Evolutionary conservation across 1,140 invertebrate genomes (phyloP), one percentile per base, ranked within the genome.

Genomic region (Anastatus disparis): DNA sequence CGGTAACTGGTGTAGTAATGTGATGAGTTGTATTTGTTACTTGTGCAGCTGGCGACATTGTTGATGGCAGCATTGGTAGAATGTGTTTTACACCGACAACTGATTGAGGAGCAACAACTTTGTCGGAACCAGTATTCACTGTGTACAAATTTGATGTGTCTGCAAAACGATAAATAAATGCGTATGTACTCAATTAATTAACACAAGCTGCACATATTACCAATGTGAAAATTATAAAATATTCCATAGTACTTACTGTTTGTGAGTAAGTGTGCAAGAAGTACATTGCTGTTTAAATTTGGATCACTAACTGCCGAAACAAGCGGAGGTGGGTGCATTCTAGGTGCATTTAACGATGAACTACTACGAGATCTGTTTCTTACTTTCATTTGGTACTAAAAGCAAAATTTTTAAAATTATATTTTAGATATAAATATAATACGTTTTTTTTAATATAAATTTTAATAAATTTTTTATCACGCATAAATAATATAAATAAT

Each of bases 181-280:
- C 4, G 15, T 35, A 17, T 26, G 7, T 68, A 24, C 1, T n/a
- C n/a, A n/a, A n/a, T 40, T 35, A 31, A 31, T 55, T 31, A 55
- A 58, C 31, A 22, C 9, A 58, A 20, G 20, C 52, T 38, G n/a
- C n/a, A n/a, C n/a, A n/a, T n/a, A n/a, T n/a, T n/a, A n/a, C n/a
- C n/a, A n/a, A n/a, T n/a, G n/a, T n/a, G n/a, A n/a, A n/a, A n/a
- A n/a, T n/a, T n/a, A n/a, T n/a, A n/a, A n/a, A n/a, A n/a, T n/a
- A n/a, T n/a, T n/a, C n/a, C n/a, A n/a, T 52, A 44, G 20, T n/a
- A 10, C 87, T 78, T 81, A 87, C 86, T 87, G 70, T 85, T 86
- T 35, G 89, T 90, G 64, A 92, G 87, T 69, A 92, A 84, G 75
- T 91, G 90, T 38, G 91, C 89, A 27, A 92, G 85, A 53, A 91